Conservation (phyloP, 1,140 invertebrate species). For the Luehdorfia chinensis region DNA sequence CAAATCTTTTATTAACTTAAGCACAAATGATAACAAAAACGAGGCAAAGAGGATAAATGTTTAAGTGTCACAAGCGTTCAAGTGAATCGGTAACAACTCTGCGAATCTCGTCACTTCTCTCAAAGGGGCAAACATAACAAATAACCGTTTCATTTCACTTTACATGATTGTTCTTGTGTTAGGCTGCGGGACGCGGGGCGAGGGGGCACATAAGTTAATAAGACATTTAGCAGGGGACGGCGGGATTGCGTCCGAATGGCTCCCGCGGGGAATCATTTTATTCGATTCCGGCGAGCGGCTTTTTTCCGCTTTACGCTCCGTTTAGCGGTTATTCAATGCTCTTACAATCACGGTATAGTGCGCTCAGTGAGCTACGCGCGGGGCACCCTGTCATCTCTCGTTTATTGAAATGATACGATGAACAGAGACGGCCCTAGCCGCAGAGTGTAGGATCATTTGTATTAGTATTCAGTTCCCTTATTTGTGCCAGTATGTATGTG, state of each 20-base stretch:
- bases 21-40: no score
- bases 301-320: constrained; percentile 73
- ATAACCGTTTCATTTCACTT: constrained; percentile 77
- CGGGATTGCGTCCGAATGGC: constrained; percentile 76
- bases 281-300: constrained; percentile 74
- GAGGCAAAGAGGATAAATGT: no score
- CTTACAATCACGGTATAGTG: constrained; percentile 52
- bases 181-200: constrained; percentile 29
- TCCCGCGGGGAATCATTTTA: constrained; percentile 78
- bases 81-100: constrained; percentile 54
- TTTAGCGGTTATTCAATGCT: constrained; percentile 59
- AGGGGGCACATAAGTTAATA: constrained; percentile 71
- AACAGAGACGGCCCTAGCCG: constrained; percentile 37
- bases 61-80: no score
- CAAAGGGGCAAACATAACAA: constrained; percentile 70
- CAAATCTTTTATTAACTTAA: no score
- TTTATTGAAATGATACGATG: constrained; percentile 41
- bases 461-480: constrained; percentile 17
- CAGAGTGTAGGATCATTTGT: constrained; percentile 26
- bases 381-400: constrained; percentile 35
- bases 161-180: constrained; percentile 75
- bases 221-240: constrained; percentile 74
- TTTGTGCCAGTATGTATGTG: constrained; percentile 30
- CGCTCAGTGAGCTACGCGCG: constrained; percentile 27
- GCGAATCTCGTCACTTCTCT: constrained; percentile 45